Evolutionary conservation across 2,113 vertebrate species (phyloP), one percentile per base, ranked within the genome.

Genomic region (Morone chrysops): DNA sequence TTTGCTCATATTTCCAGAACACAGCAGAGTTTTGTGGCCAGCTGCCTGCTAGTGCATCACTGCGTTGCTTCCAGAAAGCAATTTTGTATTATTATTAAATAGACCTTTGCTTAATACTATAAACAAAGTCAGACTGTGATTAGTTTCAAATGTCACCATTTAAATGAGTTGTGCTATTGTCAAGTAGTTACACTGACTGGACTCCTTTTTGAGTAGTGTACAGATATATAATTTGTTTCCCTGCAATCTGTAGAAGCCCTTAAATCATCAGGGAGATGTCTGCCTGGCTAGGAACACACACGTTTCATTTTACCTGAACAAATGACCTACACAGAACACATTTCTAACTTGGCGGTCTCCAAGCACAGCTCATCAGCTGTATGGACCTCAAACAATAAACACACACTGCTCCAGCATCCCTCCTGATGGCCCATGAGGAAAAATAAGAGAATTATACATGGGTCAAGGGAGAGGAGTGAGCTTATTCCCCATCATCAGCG

Each of bases 1-100:
- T 78, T 81, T 88, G 78, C 70, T 79, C 77, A 62, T 81, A 60
- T 75, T 87, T 82, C 67, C 43, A 63, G 51, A 83, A 74, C 86
- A 87, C 40, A 50, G 25, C 0, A 12, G 12, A 45, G 36, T 22
- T 67, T 70, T 40, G 38, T 41, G 20, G 70, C 62, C 40, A 56
- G 62, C 40, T 40, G 63, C 31, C 59, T 68, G 22, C 45, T 50
- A 5, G 25, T 71, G 68, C 20, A 74, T 70, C 43, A n/a, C 41
- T 20, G 48, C 40, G 8, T 48, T 22, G 40, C 71, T 90, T 84
- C 87, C 78, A 82, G 7, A 78, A 53, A 68, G 41, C 69, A 85
- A 63, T 87, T 85, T 76, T 36, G 17, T 81, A 14, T 75, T 69
- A 79, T 87, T 81, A 81, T 70, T 59, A 85, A 77, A 82, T 68